Percentiles rank a stretch among this genome's conserved stretches.
These are phyloP conservation scores for Tetragonula carbonaria DNA, from an alignment of 2,888 invertebrate genomes.

Conservation along the genomic window DNA sequence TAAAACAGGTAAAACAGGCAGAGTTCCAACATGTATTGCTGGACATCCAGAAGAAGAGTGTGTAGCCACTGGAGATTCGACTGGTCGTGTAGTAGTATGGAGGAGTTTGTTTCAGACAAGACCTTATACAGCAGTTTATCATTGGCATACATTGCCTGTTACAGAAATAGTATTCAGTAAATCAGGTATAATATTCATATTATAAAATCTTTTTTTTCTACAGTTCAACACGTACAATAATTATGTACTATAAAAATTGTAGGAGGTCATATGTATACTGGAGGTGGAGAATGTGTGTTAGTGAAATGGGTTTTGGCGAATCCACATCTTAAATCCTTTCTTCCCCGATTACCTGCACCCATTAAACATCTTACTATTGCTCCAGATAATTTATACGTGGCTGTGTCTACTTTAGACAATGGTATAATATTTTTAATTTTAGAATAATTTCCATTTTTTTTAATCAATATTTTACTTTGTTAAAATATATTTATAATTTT, in stretches of 20 bases:
- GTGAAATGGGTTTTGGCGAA: slow-evolving; percentile 90
- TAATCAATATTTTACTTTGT: slow-evolving; percentile 73
- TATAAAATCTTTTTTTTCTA: neutral
- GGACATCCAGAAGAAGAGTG: slow-evolving; percentile 88
- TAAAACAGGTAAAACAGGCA: slow-evolving; percentile 74
- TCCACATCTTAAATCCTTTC: slow-evolving; percentile 85
- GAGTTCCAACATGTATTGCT: slow-evolving; percentile 87
- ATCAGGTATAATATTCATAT: slow-evolving; percentile 73
- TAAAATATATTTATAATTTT: neutral
- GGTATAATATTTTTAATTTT: slow-evolving; percentile 77
- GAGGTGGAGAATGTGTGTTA: slow-evolving; percentile 91
- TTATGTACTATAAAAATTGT: slow-evolving; percentile 28
- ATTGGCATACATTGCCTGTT: slow-evolving; percentile 92
- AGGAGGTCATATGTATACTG: slow-evolving; percentile 90
- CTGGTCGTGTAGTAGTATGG: slow-evolving; percentile 89
- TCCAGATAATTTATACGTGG: slow-evolving; percentile 87
- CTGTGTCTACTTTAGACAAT: slow-evolving; percentile 90
- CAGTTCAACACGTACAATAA: neutral
- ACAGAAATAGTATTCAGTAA: slow-evolving; percentile 88
- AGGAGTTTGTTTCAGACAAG: slow-evolving; percentile 82
- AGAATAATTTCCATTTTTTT: neutral
- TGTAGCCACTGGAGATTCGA: slow-evolving; percentile 89
- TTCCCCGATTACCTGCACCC: slow-evolving; percentile 90
- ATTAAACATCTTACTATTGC: slow-evolving; percentile 88
- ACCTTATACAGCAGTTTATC: slow-evolving; percentile 85